Percentiles rank a stretch among this genome's conserved stretches.
Conservation (phyloP, 2,113 vertebrate species). For the Triplophysa dalaica region DNA sequence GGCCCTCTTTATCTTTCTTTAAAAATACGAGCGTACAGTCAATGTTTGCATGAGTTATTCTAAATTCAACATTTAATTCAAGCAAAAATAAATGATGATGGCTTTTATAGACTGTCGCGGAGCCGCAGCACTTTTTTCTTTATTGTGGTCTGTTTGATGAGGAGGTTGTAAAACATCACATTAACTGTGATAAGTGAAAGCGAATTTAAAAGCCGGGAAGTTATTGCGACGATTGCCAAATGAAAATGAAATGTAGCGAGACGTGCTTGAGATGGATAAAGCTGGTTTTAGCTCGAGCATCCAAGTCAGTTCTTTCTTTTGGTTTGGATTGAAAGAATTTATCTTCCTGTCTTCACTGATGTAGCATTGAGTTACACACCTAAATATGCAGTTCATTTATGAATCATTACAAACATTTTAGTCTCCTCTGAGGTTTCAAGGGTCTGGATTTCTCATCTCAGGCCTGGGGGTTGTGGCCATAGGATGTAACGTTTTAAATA, state of each 20-base stretch:
- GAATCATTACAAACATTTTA: conserved; percentile 29
- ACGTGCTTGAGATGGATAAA: background rate
- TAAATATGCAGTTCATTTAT: conserved; percentile 42
- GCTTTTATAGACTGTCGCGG: conserved; percentile 19
- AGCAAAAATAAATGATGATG: conserved; percentile 50
- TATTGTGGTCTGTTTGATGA: conserved; percentile 36
- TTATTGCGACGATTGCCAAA: conserved; percentile 45
- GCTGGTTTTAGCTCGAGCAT: background rate
- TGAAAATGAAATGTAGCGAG: conserved; percentile 26
- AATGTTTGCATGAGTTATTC: conserved; percentile 29
- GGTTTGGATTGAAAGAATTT: conserved; percentile 11
- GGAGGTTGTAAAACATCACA: conserved; percentile 31
- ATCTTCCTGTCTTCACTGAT: conserved; percentile 32
- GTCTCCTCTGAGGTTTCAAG: background rate
- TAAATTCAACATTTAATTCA: conserved; percentile 15
- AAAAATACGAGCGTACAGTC: conserved; percentile 47
- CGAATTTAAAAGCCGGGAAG: conserved; percentile 42
- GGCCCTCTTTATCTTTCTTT: conserved; percentile 64
- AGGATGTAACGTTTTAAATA: conserved; percentile 37
- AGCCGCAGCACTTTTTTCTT: conserved; percentile 52
- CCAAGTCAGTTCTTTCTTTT: conserved; percentile 17
- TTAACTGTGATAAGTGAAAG: conserved; percentile 42
- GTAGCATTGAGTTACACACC: conserved; percentile 40
- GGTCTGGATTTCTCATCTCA: conserved; percentile 37
- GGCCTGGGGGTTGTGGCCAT: conserved; percentile 22